Conservation (phyloP, 2,113 vertebrate genomes). For the Perca schrenkii region DNA sequence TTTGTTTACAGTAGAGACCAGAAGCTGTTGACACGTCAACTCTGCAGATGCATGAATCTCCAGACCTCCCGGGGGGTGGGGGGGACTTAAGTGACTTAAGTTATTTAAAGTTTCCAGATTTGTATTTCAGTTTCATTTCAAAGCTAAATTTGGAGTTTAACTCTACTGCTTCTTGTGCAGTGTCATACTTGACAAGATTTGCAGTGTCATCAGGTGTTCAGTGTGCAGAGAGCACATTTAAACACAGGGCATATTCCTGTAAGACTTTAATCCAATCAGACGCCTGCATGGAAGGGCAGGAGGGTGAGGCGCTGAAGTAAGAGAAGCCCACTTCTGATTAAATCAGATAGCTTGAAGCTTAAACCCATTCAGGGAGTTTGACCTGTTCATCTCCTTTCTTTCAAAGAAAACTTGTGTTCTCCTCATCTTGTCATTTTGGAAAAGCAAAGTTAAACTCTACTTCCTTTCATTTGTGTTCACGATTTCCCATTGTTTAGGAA, state of each 20-base stretch:
- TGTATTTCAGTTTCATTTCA: not conserved
- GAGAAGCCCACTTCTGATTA: constrained; percentile 7
- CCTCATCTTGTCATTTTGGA: not conserved
- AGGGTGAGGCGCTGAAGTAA: not conserved
- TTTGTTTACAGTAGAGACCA: not conserved
- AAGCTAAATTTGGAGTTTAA: not conserved
- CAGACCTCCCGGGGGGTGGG: too few relatives aligned
- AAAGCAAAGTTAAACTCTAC: not conserved
- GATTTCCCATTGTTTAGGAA: not conserved
- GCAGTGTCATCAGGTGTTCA: constrained; percentile 24
- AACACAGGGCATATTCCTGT: constrained; percentile 23
- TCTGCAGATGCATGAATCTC: not conserved
- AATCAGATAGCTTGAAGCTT: not conserved
- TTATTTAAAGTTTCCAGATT: constrained; percentile 4
- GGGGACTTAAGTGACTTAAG: not conserved
- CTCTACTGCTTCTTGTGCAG: not conserved
- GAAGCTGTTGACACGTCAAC: constrained; percentile 1
- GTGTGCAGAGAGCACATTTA: constrained; percentile 32
- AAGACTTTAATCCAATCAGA: constrained; percentile 73
- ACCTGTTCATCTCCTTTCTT: constrained; percentile 20
- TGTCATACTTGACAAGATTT: not conserved
- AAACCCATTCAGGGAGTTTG: constrained; percentile 34
- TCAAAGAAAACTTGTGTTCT: constrained; percentile 7
- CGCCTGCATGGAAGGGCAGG: not conserved
- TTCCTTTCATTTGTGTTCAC: not conserved